Base-by-base conservation (phyloP, 2,113 vertebrate genomes). In the Nannospalax galili region DNA sequence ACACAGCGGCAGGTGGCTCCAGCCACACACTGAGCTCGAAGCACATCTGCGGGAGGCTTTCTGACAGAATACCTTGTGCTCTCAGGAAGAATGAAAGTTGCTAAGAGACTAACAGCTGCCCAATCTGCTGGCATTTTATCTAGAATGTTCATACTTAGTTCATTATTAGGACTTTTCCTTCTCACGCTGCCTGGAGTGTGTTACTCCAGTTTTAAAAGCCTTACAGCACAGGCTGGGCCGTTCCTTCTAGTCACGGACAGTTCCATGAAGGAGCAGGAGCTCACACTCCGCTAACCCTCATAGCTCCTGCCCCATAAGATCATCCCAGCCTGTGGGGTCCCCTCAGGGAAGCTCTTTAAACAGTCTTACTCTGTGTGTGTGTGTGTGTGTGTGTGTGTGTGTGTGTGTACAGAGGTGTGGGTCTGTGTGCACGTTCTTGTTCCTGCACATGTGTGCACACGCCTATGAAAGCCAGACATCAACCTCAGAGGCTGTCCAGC, bases 21-120 rank as follows among this genome's bases (percentile, higher is more conserved):
- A 0, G 10, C 2, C 20, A 15, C 20, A 1, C 14, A 52, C 65
- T n/a, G 22, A 42, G n/a, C 56, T 70, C 42, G 15, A 4, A 32
- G 84, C 48, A 15, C 28, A 79, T 14, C 82, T 7, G 37, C 1
- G 6, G 62, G 28, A 37, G 80, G 19, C 16, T 20, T 20, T 42
- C 48, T 35, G 22, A 5, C 19, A 20, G 7, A 0, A 35, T 9
- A 26, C 1, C 35, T 52, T 28, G 37, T 1, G 0, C 8, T 20
- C 20, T 58, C 35, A 28, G 16, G 52, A 67, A 3, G 62, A 52
- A 60, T 42, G 24, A 1, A 20, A 70, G 5, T 0, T 60, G 70
- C 45, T 62, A 28, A 14, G 8, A 1, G 3, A 8, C 64, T n/a
- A 17, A 64, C 69, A 74, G 37, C 2, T 42, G 24, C 37, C n/a